Evolutionary conservation across 2,113 vertebrate species (phyloP).

Genomic region (Onychorhynchus coronatus): DNA sequence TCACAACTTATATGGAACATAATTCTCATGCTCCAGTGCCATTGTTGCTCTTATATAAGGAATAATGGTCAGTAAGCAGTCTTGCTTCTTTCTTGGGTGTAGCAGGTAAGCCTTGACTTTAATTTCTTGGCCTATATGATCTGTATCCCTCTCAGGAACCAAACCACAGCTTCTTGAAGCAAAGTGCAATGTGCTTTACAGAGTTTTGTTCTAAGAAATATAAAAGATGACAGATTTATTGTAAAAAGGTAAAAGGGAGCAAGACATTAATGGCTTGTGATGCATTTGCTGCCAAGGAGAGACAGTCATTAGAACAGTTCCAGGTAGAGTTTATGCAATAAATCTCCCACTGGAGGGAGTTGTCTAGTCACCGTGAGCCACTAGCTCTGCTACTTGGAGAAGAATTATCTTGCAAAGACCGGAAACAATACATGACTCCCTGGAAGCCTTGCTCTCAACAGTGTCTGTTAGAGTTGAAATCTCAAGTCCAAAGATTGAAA

Average conservation of each 20-base stretch:
- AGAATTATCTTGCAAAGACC: background rate
- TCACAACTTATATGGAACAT: background rate
- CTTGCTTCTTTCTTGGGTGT: background rate
- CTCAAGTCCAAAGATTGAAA: background rate
- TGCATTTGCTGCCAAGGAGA: background rate
- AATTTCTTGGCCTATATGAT: background rate
- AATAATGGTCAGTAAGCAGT: background rate
- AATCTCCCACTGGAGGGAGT: constrained; percentile 65
- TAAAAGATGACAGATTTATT: background rate
- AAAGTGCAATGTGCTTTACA: background rate
- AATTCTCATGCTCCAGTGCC: background rate
- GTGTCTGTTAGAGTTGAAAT: background rate
- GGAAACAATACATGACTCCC: background rate
- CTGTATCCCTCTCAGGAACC: background rate
- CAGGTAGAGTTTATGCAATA: constrained; percentile 3
- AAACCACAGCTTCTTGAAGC: background rate
- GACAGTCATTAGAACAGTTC: background rate
- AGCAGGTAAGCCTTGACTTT: background rate
- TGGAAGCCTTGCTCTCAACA: background rate
- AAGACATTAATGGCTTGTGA: background rate
- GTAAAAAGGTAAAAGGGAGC: background rate
- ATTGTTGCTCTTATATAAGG: background rate
- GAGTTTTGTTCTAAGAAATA: background rate
- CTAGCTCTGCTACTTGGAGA: background rate
- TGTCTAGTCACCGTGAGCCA: background rate